Percentiles rank a stretch among this genome's conserved stretches.
Conservation (phyloP, 1,140 invertebrate genomes). For the Scylla paramamosain region DNA sequence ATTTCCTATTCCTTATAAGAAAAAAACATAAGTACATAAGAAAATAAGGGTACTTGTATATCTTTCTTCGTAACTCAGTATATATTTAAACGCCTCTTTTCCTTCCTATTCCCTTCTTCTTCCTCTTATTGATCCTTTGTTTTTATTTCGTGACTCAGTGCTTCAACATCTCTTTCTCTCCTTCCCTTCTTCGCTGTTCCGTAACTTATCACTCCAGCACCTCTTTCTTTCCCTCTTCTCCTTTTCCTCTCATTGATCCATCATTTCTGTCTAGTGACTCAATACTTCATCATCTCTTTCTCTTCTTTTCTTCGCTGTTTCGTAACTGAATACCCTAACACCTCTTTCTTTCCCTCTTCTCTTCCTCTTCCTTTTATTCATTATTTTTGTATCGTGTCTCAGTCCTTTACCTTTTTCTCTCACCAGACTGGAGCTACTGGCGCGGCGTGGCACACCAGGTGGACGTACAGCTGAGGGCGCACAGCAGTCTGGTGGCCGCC, state of each 20-base stretch:
- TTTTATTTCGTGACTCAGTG: background rate
- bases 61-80: too few species aligned
- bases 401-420: background rate
- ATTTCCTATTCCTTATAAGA: too few species aligned
- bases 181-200: background rate
- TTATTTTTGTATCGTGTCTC: background rate
- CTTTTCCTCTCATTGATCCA: background rate
- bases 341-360: too few species aligned
- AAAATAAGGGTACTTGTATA: too few species aligned
- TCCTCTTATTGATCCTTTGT: too few species aligned
- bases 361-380: background rate
- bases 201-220: too few species aligned
- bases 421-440: constrained; percentile 65
- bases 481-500: constrained; percentile 17
- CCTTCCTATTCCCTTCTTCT: too few species aligned
- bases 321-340: too few species aligned
- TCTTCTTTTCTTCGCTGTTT: too few species aligned
- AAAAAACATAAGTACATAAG: too few species aligned
- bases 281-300: too few species aligned
- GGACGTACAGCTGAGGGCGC: constrained; percentile 42
- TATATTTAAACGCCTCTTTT: too few species aligned
- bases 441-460: constrained; percentile 46
- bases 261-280: background rate
- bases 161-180: background rate
- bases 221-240: background rate